Conservation (phyloP, 2,113 vertebrate genomes). For the Carettochelys insculpta region DNA sequence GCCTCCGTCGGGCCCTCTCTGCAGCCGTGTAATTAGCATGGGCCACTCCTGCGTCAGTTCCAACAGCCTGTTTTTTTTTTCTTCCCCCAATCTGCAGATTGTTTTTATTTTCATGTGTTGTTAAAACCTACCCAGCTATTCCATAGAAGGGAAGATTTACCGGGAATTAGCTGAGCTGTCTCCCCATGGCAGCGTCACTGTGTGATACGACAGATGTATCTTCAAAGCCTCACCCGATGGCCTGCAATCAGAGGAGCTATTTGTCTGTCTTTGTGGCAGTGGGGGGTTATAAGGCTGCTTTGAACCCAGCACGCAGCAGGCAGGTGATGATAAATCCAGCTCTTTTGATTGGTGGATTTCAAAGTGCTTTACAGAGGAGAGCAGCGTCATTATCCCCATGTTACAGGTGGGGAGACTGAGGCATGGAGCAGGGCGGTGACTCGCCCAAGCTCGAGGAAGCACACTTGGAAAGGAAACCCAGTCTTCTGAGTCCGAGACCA, state of each 20-base stretch:
- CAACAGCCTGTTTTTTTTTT: neutral
- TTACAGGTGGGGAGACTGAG: neutral
- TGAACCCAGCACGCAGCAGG: neutral
- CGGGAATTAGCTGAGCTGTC: neutral
- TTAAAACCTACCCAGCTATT: neutral
- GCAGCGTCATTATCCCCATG: neutral
- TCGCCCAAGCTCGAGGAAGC: neutral
- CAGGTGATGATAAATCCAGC: neutral
- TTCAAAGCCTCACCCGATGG: neutral
- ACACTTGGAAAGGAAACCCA: neutral
- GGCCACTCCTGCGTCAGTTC: neutral
- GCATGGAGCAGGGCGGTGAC: neutral
- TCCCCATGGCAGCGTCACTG: neutral
- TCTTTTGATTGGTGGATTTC: neutral
- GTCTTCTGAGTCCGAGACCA: neutral
- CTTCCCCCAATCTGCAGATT: neutral
- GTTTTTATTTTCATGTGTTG: neutral
- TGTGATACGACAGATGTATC: neutral
- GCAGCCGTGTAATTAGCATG: neutral
- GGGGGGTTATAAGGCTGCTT: neutral
- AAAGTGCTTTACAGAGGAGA: neutral
- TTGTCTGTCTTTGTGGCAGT: neutral
- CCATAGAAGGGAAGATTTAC: neutral
- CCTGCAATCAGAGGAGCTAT: neutral
- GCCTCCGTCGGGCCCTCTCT: neutral